These are phyloP conservation scores for Rhyzopertha dominica DNA, from an alignment of 1,140 invertebrate species.

Conservation along the genomic window DNA sequence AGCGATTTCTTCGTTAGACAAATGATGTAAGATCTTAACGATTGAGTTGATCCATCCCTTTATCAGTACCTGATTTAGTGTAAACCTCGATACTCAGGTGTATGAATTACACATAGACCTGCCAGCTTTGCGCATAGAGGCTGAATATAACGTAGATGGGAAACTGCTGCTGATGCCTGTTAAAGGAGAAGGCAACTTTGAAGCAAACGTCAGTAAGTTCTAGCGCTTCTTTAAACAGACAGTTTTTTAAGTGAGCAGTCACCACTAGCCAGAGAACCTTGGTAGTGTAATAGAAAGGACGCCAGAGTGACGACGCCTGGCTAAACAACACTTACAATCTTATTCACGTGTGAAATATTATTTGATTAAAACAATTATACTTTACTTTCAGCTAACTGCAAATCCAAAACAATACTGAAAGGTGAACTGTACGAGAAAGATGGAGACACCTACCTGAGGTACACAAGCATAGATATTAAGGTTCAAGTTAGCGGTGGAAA, in stretches of 20 bases:
- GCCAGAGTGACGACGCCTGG: no score
- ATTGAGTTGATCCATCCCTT: conserved; percentile 4
- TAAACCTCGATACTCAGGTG: conserved; percentile 46
- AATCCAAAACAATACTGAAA: conserved; percentile 49
- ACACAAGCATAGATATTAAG: conserved; percentile 50
- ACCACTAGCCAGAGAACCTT: no score
- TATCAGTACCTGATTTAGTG: conserved; percentile 40
- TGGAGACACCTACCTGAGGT: conserved; percentile 51
- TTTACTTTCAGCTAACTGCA: conserved; percentile 50
- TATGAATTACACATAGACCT: conserved; percentile 52
- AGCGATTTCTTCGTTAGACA: conserved; percentile 54
- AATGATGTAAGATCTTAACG: conserved; percentile 48
- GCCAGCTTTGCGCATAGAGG: conserved; percentile 54
- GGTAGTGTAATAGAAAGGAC: no score
- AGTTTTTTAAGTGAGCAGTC: no score
- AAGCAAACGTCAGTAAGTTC: conserved; percentile 57
- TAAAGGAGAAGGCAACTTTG: conserved; percentile 55
- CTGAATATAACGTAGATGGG: conserved; percentile 57
- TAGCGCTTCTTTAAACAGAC: no score
- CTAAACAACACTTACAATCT: no score
- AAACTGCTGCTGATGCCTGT: conserved; percentile 56
- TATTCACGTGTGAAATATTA: conserved; percentile 1
- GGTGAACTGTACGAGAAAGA: conserved; percentile 45
- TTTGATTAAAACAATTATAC: conserved; percentile 16
- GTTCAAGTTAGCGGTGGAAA: conserved; percentile 54